Conservation (phyloP, 2,888 invertebrate genomes). For the Acronicta leporina region DNA sequence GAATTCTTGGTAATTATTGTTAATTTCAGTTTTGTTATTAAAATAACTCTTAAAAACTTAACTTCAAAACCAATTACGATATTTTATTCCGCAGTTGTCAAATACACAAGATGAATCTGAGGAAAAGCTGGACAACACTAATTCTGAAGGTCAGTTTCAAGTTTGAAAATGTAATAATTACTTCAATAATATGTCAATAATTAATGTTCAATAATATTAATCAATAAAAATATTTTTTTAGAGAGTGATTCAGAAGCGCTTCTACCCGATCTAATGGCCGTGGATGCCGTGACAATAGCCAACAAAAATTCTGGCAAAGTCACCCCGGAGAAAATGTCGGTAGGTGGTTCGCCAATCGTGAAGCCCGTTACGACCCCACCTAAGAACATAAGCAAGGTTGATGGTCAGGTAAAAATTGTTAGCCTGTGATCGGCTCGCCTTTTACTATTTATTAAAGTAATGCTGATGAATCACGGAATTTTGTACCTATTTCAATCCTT, state of each 20-base stretch:
- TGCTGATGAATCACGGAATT: no score
- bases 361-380: conserved; percentile 26
- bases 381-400: conserved; percentile 38
- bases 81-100: conserved; percentile 55
- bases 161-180: neutral
- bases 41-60: neutral
- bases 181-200: neutral
- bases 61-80: neutral
- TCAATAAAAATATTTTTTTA: conserved; percentile 34
- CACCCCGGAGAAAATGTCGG: conserved; percentile 6
- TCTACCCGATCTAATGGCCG: conserved; percentile 66
- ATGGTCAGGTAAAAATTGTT: conserved; percentile 55
- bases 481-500: no score
- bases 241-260: conserved; percentile 71
- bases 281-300: conserved; percentile 64
- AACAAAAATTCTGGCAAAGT: conserved; percentile 45
- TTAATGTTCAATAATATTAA: no score
- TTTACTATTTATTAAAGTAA: no score
- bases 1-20: conserved; percentile 74
- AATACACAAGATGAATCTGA: conserved; percentile 55
- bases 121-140: conserved; percentile 60
- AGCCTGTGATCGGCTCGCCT: neutral
- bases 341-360: conserved; percentile 38
- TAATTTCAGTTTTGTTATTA: neutral
- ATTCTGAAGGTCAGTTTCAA: conserved; percentile 67